Evolutionary conservation across 2,888 invertebrate genomes (phyloP), one percentile per base, ranked within the genome.

Genomic region (Drosophila acutilabella): DNA sequence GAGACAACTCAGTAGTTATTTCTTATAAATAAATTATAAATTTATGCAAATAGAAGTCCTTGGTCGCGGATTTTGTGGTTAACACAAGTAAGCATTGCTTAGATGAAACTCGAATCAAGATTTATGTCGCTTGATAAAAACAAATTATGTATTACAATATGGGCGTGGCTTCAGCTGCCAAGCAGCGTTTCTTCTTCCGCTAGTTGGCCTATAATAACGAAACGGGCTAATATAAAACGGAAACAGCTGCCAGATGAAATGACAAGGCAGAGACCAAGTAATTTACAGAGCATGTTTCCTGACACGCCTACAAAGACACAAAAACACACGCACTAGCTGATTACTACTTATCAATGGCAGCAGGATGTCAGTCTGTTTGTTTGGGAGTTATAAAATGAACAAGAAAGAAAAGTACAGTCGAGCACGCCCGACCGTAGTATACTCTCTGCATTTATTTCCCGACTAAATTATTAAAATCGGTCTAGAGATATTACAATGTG

Each of bases 101-200:
- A 41, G 20, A 26, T 23, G 40, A 45, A n/a, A 56, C 52, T 61
- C 44, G 26, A 71, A 67, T 69, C 53, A 66, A 81, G 81, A 87
- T 87, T 60, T 61, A 61, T 72, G 67, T 65, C 65, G 38, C 40
- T 72, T 68, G 84, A 87, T 81, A 87, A 71, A 13, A 42, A 26
- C 20, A 62, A 80, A 67, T 73, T 56, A 44, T 50, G 50, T 71
- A 53, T 66, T 70, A 45, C 65, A 54, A 45, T 41, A n/a, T 50
- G 44, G 62, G 70, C 66, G 61, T 69, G 59, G 41, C 20, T 30
- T 26, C 41, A 41, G 5, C 20, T 36, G 51, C n/a, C 48, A 40
- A 30, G 20, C 51, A 14, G n/a, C 10, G 10, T 40, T 11, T 3
- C n/a, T 57, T 26, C 53, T 33, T 36, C 16, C 5, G 44, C 42